Percentiles rank a stretch among this genome's conserved stretches.
Conservation (phyloP, 2,888 invertebrate species). For the Drosophila nr. perissopoda region DNA sequence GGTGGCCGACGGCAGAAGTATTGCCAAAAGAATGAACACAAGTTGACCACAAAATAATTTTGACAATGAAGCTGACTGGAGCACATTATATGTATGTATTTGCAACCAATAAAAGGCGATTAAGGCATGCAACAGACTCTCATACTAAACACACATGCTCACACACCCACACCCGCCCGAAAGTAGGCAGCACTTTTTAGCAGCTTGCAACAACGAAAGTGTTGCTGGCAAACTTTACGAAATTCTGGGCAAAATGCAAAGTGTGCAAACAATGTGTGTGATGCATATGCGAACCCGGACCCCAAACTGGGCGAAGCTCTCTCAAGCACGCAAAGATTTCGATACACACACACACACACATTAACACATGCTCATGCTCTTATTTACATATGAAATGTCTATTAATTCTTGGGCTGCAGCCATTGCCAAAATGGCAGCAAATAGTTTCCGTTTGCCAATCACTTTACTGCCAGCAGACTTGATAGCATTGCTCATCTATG, state of each 20-base stretch:
- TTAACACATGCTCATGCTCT: too few relatives aligned
- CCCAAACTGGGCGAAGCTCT: conserved; percentile 38
- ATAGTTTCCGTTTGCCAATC: conserved; percentile 77
- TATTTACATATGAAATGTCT: conserved; percentile 76
- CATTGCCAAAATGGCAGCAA: conserved; percentile 71
- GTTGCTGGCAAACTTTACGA: conserved; percentile 76
- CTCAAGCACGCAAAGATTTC: conserved; percentile 64
- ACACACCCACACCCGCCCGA: conserved; percentile 36
- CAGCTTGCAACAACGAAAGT: conserved; percentile 69
- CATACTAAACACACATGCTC: conserved; percentile 14
- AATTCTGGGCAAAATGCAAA: conserved; percentile 78
- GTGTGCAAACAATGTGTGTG: conserved; percentile 79
- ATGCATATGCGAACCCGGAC: conserved; percentile 66
- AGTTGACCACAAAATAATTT: conserved; percentile 81
- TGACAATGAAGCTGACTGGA: conserved; percentile 74
- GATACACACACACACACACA: conserved; percentile 20
- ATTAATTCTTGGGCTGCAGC: conserved; percentile 65
- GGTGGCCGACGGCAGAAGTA: conserved; percentile 40
- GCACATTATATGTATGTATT: conserved; percentile 6
- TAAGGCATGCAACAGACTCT: conserved; percentile 54
- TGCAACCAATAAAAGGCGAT: conserved; percentile 58
- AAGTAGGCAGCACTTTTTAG: conserved; percentile 78
- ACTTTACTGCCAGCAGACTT: conserved; percentile 44
- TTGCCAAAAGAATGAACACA: conserved; percentile 74
- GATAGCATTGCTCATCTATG: conserved; percentile 55